Percentiles rank a stretch among this genome's conserved stretches.
Conservation (phyloP, 2,113 vertebrate species). For the Bucco capensis region DNA sequence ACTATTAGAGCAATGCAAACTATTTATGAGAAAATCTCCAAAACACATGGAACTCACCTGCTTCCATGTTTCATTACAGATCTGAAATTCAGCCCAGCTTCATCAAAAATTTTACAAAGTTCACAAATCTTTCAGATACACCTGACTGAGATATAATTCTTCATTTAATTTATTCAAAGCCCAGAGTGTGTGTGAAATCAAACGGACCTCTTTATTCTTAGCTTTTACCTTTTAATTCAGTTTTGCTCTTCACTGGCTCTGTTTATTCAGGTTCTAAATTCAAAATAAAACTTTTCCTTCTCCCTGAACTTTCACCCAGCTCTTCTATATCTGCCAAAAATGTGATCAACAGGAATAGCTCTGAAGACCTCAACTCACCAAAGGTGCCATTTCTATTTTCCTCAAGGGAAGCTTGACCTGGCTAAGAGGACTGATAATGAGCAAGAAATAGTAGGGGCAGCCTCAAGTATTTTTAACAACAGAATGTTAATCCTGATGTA, state of each 20-base stretch:
- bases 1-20: constrained; percentile 35
- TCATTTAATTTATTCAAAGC: not conserved
- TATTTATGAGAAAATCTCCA: constrained; percentile 43
- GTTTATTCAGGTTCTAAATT: not conserved
- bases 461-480: constrained; percentile 57
- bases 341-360: not conserved
- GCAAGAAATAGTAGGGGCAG: constrained; percentile 49
- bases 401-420: constrained; percentile 56
- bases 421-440: constrained; percentile 48
- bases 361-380: constrained; percentile 31
- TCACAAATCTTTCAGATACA: constrained; percentile 25
- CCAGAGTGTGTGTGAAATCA: not conserved
- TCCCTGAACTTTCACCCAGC: constrained; percentile 5
- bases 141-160: not conserved
- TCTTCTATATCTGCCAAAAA: constrained; percentile 2
- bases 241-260: not conserved
- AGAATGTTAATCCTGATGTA: constrained; percentile 49
- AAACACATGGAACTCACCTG: constrained; percentile 47
- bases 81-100: constrained; percentile 21
- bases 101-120: not conserved
- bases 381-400: constrained; percentile 54
- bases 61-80: constrained; percentile 24
- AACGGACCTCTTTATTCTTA: not conserved
- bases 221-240: not conserved
- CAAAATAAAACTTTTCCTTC: constrained; percentile 25